Percentiles rank a stretch among this genome's conserved stretches.
phyloP scores from a whole-genome alignment of 2,113 vertebrate genomes.

The Ochotona curzoniae region DNA sequence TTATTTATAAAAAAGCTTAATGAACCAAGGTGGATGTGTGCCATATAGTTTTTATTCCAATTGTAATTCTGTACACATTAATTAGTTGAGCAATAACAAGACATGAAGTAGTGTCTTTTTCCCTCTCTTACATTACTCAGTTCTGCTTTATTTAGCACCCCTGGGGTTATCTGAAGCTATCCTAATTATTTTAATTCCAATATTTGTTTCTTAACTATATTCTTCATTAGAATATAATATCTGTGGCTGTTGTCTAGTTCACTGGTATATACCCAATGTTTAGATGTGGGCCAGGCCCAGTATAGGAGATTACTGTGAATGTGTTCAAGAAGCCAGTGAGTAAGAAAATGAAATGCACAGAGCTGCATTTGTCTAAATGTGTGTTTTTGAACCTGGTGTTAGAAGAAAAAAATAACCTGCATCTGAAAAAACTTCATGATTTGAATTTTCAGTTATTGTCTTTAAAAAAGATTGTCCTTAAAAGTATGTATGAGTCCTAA shows the following conservation, averaged over 20 bases:
- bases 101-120: not conserved
- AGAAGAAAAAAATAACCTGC: not conserved
- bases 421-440: not conserved
- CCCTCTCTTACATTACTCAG: not conserved
- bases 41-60: not conserved
- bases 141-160: not conserved
- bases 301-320: not conserved
- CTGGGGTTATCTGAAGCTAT: not conserved
- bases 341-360: not conserved
- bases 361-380: not conserved
- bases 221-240: not conserved
- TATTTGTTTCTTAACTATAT: not conserved
- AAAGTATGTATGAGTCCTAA: not conserved
- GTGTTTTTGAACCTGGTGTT: conserved; percentile 8
- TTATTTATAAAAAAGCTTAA: conserved; percentile 21
- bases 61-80: not conserved
- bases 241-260: not conserved
- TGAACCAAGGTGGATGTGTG: not conserved
- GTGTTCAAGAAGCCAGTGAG: not conserved
- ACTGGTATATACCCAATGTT: not conserved
- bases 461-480: not conserved
- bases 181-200: not conserved
- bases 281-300: not conserved
- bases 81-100: conserved; percentile 8
- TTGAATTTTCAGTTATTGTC: conserved; percentile 15